Evolutionary conservation across 2,113 vertebrate genomes (phyloP).

Genomic region (Grallaria varia): DNA sequence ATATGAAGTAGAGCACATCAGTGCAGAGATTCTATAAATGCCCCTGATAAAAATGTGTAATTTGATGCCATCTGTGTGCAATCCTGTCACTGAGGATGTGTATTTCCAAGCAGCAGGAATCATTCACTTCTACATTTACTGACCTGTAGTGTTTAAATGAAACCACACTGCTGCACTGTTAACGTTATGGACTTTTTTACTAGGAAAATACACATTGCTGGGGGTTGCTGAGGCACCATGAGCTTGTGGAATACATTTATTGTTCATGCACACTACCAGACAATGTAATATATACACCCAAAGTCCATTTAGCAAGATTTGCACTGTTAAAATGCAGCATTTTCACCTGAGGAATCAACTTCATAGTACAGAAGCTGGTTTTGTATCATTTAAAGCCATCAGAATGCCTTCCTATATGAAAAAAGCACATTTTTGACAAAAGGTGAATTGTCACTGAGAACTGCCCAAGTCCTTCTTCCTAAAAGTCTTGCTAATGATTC

Average conservation of each 20-base stretch:
- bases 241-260: conserved; percentile 17
- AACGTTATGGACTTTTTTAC: neutral
- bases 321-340: neutral
- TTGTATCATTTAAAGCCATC: neutral
- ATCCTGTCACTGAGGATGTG: neutral
- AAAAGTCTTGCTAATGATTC: neutral
- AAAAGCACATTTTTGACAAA: neutral
- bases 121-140: neutral
- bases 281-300: neutral
- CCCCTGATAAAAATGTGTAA: neutral
- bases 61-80: neutral
- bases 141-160: neutral
- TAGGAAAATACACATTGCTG: neutral
- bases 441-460: neutral
- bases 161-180: neutral
- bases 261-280: conserved; percentile 15
- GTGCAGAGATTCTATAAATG: neutral
- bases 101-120: neutral
- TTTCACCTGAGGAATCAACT: neutral
- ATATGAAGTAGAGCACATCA: neutral
- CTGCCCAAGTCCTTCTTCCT: neutral
- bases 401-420: neutral
- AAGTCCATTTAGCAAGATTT: conserved; percentile 14
- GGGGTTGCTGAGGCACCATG: neutral
- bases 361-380: neutral